These are phyloP conservation scores for Marmota flaviventris DNA, from an alignment of 2,113 vertebrate genomes.

Conservation along the genomic window DNA sequence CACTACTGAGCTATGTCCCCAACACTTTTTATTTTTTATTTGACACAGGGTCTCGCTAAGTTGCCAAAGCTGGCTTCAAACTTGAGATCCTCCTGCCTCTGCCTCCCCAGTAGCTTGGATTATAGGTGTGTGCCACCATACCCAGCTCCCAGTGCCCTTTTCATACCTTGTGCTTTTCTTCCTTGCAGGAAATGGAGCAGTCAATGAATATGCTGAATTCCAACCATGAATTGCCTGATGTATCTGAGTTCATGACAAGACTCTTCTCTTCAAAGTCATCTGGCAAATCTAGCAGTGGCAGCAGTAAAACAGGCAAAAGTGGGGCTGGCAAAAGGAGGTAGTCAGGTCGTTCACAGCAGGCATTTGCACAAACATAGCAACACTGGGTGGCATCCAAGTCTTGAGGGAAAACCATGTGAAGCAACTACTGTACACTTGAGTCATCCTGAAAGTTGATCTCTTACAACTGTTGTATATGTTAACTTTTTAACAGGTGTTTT, in stretches of 20 bases:
- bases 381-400: slow-evolving; percentile 81
- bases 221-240: slow-evolving; percentile 98
- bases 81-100: neutral
- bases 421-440: slow-evolving; percentile 85
- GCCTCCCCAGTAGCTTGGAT: neutral
- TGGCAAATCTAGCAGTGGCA: slow-evolving; percentile 91
- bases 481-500: slow-evolving; percentile 86
- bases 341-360: slow-evolving; percentile 83
- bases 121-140: neutral
- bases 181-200: slow-evolving; percentile 97
- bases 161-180: slow-evolving; percentile 45
- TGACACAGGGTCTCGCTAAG: neutral
- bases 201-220: slow-evolving; percentile 99
- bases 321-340: slow-evolving; percentile 97
- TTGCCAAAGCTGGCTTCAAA: neutral
- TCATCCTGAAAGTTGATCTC: slow-evolving; percentile 81
- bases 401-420: slow-evolving; percentile 83
- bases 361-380: slow-evolving; percentile 81
- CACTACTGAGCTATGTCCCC: neutral
- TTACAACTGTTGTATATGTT: slow-evolving; percentile 81
- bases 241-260: slow-evolving; percentile 99
- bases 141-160: neutral
- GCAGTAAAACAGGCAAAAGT: slow-evolving; percentile 95
- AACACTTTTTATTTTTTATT: neutral
- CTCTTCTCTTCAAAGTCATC: slow-evolving; percentile 98